A percentile compares a stretch with the other conserved stretches of the same genome.
Evolutionary conservation across 1,140 invertebrate genomes (phyloP).

Genomic region (Bombus breviceps): DNA sequence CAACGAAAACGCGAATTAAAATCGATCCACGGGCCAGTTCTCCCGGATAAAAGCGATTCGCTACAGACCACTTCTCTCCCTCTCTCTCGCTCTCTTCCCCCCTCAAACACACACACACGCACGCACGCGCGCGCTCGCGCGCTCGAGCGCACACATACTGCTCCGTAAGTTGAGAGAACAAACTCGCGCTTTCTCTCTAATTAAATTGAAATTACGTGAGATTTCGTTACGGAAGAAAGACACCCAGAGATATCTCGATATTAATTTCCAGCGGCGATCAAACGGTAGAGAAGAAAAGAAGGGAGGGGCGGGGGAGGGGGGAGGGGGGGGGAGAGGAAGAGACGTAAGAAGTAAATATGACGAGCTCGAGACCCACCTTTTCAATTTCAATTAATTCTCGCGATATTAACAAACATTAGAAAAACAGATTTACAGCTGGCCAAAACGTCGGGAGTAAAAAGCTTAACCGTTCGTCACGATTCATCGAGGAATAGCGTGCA

Average conservation of each 20-base stretch:
- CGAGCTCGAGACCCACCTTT: slow-evolving; percentile 19
- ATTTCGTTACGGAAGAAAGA: slow-evolving; percentile 3
- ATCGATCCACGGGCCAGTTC: slow-evolving; percentile 22
- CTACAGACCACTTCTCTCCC: neutral
- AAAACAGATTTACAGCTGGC: neutral
- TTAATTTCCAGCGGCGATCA: slow-evolving; percentile 19
- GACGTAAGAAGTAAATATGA: neutral
- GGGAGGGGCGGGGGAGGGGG: rapidly evolving
- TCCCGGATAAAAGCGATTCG: neutral
- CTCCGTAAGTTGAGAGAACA: neutral
- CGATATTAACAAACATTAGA: neutral
- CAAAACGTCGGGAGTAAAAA: no score
- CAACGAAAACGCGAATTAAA: slow-evolving; percentile 44
- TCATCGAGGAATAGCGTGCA: neutral
- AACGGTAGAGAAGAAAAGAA: neutral
- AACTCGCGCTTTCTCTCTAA: slow-evolving; percentile 19
- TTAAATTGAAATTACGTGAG: slow-evolving; percentile 44
- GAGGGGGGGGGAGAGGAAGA: rapidly evolving
- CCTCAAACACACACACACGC: no score
- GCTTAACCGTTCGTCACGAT: neutral
- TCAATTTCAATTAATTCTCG: slow-evolving; percentile 15
- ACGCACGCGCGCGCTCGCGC: rapidly evolving
- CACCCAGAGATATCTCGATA: slow-evolving; percentile 24
- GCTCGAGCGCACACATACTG: no score
- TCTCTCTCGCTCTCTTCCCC: neutral